phyloP scores from a whole-genome alignment of 2,888 invertebrate genomes.

The Drosophila acutilabella region DNA sequence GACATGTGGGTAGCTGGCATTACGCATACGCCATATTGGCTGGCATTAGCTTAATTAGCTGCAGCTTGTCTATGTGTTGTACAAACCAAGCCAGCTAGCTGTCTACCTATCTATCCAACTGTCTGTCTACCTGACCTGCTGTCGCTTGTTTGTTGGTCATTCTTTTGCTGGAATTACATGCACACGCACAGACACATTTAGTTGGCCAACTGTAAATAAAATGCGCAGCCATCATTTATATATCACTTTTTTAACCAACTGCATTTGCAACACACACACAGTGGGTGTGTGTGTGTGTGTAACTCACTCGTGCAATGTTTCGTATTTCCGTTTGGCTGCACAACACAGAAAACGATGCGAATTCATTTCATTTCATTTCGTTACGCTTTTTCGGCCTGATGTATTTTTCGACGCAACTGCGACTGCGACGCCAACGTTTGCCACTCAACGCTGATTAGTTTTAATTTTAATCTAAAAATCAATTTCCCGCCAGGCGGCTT shows the following conservation, averaged over 20 bases:
- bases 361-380: constrained; percentile 76
- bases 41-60: constrained; percentile 74
- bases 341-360: constrained; percentile 63
- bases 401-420: constrained; percentile 59
- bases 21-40: constrained; percentile 70
- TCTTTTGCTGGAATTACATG: constrained; percentile 45
- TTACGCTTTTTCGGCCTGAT: constrained; percentile 80
- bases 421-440: constrained; percentile 37
- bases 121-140: constrained; percentile 1
- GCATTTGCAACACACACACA: constrained; percentile 28
- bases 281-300: constrained; percentile 32
- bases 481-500: constrained; percentile 77
- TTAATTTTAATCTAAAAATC: constrained; percentile 83
- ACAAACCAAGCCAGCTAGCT: constrained; percentile 9
- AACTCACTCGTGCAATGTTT: constrained; percentile 60
- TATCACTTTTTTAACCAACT: constrained; percentile 57
- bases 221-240: constrained; percentile 73
- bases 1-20: constrained; percentile 21
- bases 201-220: constrained; percentile 76
- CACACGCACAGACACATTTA: constrained; percentile 27
- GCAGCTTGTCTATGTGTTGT: constrained; percentile 33
- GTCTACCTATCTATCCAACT: constrained; percentile 8
- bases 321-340: constrained; percentile 75
- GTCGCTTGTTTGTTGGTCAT: constrained; percentile 61
- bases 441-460: constrained; percentile 82